Evolutionary conservation across 2,888 invertebrate species (phyloP), one percentile per base, ranked within the genome.

Genomic region (Azorinus chamasolen): DNA sequence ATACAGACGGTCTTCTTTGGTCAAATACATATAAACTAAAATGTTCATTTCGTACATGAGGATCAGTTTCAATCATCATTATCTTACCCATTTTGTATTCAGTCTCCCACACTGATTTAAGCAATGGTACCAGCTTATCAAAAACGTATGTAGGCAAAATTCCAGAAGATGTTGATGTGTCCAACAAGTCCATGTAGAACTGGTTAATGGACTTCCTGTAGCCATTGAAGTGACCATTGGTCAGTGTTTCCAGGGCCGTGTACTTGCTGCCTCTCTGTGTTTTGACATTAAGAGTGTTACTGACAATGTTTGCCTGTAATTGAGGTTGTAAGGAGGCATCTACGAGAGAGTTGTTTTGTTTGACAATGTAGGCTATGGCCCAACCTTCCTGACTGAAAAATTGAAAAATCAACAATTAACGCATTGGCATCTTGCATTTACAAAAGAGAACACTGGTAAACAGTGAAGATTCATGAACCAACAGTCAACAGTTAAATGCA

Each of bases 291-390:
- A 85, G 50, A 4, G 46, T 39, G 6, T 46, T 27, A 18, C 73
- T 63, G 12, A 83, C 22, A 8, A 32, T 46, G 2, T 53, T 16
- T 12, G 22, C 39, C 12, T 46, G 39, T 1, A 85, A 16, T 20
- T 57, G 32, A 5, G 77, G 79, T 20, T 82, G 65, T 16, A 61
- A 20, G 1, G 74, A 45, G 5, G 80, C 77, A 69, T 83, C 80
- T 1, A 64, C 55, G n/a, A 37, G 43, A 18, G 5, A 14, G 12
- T 43, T 54, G 22, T 55, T 55, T 20, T 54, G 27, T 37, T 55
- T 54, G 3, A 55, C 64, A 20, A 64, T 32, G 32, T 46, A 64
- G 5, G 64, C 22, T 10, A 64, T 32, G 0, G 50, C 57, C 74
- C 74, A 74, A 20, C 74, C 68, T 8, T 61, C 48, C 46, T 45